Evolutionary conservation across 1,140 invertebrate species (phyloP).

Genomic region (Trachymyrmex cornetzi): DNA sequence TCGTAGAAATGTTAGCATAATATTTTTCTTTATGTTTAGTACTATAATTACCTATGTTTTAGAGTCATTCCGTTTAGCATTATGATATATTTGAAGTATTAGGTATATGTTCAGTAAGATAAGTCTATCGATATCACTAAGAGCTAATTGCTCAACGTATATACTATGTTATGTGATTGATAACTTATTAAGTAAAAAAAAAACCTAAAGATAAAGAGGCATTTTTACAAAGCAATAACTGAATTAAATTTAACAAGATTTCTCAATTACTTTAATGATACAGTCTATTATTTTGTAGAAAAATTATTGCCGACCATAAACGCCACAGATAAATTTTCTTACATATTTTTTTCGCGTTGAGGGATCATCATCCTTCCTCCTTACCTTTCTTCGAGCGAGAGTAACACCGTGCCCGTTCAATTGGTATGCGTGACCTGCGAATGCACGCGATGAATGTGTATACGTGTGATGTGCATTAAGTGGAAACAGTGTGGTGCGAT

Average conservation of each 20-base stretch:
- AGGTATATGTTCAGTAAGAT: neutral
- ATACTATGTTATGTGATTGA: neutral
- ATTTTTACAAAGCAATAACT: neutral
- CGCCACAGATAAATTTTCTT: neutral
- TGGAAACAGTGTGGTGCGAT: slow-evolving; percentile 33
- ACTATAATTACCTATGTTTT: neutral
- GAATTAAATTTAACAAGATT: slow-evolving; percentile 12
- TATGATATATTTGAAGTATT: neutral
- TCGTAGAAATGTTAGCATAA: neutral
- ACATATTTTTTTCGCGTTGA: neutral
- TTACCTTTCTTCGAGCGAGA: neutral
- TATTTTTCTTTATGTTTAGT: neutral
- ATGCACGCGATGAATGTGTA: neutral
- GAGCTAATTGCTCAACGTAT: neutral
- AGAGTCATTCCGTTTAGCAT: neutral
- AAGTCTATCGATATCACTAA: neutral
- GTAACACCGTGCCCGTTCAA: neutral
- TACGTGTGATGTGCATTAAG: slow-evolving; percentile 26
- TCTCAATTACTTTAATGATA: neutral
- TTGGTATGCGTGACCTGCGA: neutral
- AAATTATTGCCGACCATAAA: neutral
- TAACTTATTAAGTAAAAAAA: no score
- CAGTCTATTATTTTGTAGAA: neutral
- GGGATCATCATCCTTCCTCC: neutral
- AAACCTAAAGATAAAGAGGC: no score